A percentile compares a stretch with the other conserved stretches of the same genome.
phyloP scores from a whole-genome alignment of 2,888 invertebrate species.

The Gymnosoma rotundatum region DNA sequence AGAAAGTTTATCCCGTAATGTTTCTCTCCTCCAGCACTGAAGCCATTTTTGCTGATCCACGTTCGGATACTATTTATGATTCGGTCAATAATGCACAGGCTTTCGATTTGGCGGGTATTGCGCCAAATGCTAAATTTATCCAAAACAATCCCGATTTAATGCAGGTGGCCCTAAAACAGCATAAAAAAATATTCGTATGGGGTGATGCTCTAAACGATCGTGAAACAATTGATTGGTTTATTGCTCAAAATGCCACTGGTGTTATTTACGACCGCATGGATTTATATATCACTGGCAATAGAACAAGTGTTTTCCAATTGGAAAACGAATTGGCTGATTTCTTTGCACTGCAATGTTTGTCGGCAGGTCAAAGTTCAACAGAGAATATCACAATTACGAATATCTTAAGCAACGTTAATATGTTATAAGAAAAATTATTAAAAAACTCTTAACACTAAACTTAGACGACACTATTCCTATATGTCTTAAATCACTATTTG shows the following conservation, averaged over 20 bases:
- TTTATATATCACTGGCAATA: constrained; percentile 75
- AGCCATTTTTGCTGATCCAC: constrained; percentile 88
- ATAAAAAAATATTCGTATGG: constrained; percentile 96
- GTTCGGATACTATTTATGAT: constrained; percentile 90
- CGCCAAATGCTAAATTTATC: constrained; percentile 95
- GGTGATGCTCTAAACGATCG: constrained; percentile 96
- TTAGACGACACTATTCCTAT: neutral
- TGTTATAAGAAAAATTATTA: constrained; percentile 52
- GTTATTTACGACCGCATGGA: constrained; percentile 97
- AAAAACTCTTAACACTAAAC: neutral
- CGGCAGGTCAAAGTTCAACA: constrained; percentile 41
- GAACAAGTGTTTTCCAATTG: constrained; percentile 73
- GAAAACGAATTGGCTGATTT: constrained; percentile 77
- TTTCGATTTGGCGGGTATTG: constrained; percentile 92
- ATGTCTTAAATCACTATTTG: neutral
- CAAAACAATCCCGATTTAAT: constrained; percentile 90
- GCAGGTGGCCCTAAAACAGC: constrained; percentile 87
- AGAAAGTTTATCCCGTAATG: constrained; percentile 98
- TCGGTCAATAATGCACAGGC: constrained; percentile 92
- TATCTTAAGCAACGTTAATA: constrained; percentile 75
- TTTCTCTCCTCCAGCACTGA: constrained; percentile 87
- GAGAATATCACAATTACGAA: constrained; percentile 76
- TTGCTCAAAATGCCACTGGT: constrained; percentile 93
- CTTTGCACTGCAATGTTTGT: constrained; percentile 77
- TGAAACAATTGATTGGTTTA: constrained; percentile 91